These are phyloP conservation scores for Parazoanthus darwini DNA, from an alignment of 92 coral and sea anemone genomes.

Conservation along the genomic window DNA sequence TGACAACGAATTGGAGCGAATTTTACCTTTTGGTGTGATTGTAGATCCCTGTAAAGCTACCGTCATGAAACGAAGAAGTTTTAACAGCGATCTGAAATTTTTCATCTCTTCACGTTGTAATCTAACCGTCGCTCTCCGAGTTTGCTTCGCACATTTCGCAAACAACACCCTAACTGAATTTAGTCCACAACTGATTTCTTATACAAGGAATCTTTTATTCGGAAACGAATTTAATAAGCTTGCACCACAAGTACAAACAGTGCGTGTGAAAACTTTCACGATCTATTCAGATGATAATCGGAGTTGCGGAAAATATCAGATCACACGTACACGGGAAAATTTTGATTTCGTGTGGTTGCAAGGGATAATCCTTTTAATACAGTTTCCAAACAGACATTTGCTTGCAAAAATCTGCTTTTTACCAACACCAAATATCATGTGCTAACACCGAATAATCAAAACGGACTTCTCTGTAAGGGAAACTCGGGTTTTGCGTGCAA, in stretches of 20 bases:
- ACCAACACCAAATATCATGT: neutral
- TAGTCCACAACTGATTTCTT: constrained; percentile 16
- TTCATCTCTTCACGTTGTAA: neutral
- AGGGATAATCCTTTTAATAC: constrained; percentile 9
- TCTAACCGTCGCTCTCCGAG: neutral
- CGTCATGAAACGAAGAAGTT: constrained; percentile 32
- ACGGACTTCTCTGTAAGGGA: neutral
- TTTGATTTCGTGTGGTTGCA: constrained; percentile 15
- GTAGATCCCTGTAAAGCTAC: constrained; percentile 6
- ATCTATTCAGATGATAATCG: constrained; percentile 58
- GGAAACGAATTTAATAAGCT: constrained; percentile 57
- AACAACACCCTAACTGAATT: neutral
- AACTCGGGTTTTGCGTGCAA: constrained; percentile 5
- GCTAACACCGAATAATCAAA: neutral
- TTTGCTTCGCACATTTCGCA: constrained; percentile 1
- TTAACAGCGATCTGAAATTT: neutral
- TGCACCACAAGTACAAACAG: constrained; percentile 60
- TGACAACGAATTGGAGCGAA: neutral
- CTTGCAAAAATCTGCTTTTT: neutral
- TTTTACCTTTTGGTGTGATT: constrained; percentile 10
- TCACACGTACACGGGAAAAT: constrained; percentile 30
- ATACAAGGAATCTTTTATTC: constrained; percentile 22
- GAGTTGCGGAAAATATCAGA: constrained; percentile 10
- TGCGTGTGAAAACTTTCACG: constrained; percentile 58
- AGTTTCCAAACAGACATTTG: constrained; percentile 10